Percentiles rank a stretch among this genome's conserved stretches.
These are phyloP conservation scores for Lithosia quadra DNA, from an alignment of 2,888 invertebrate genomes.

Conservation along the genomic window DNA sequence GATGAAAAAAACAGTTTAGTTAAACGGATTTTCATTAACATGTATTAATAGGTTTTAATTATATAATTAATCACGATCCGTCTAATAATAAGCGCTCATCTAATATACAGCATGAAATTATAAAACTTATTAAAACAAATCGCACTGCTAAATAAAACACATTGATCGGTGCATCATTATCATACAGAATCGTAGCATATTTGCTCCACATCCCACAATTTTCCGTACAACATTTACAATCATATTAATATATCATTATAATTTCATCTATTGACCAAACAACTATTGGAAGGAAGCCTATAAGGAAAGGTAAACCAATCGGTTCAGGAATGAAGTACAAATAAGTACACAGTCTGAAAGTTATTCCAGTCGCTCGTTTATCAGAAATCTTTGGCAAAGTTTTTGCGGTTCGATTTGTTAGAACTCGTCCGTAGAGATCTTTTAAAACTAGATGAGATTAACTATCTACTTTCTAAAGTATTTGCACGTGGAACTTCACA, in stretches of 20 bases:
- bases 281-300: constrained; percentile 35
- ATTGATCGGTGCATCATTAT: not conserved
- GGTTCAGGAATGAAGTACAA: constrained; percentile 76
- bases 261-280: constrained; percentile 13
- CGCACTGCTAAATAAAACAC: not conserved
- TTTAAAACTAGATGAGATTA: constrained; percentile 54
- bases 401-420: constrained; percentile 84
- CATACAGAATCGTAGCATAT: not conserved
- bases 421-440: constrained; percentile 57
- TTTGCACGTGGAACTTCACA: not conserved
- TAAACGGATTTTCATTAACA: no score
- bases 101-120: no score
- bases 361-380: constrained; percentile 76
- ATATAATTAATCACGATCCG: no score
- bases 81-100: no score
- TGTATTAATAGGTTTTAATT: not conserved
- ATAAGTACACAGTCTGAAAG: constrained; percentile 76
- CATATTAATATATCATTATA: constrained; percentile 9
- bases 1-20: not conserved
- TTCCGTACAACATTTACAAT: not conserved
- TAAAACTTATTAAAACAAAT: no score
- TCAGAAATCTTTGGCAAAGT: constrained; percentile 80
- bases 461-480: no score
- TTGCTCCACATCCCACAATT: not conserved
- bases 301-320: constrained; percentile 45